These are phyloP conservation scores for Drosophila multiciliata DNA, from an alignment of 2,888 invertebrate genomes.

Conservation along the genomic window DNA sequence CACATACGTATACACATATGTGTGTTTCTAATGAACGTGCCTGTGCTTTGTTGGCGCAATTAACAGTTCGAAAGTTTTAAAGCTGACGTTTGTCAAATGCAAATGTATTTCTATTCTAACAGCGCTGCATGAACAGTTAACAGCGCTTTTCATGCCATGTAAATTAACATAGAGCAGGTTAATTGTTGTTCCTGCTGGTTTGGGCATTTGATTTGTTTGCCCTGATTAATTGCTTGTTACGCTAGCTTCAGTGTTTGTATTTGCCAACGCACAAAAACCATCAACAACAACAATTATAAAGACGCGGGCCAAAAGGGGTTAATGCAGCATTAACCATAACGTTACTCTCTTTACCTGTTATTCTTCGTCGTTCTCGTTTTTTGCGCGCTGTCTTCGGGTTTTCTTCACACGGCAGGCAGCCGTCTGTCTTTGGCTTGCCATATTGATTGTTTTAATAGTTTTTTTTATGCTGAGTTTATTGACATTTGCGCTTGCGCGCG, in stretches of 20 bases:
- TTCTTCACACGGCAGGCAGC: constrained; percentile 39
- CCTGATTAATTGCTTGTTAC: constrained; percentile 26
- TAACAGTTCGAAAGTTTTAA: constrained; percentile 48
- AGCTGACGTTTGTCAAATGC: constrained; percentile 25
- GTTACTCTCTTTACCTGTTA: constrained; percentile 60
- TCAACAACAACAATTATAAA: constrained; percentile 23
- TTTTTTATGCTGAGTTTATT: constrained; percentile 68
- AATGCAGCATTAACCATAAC: constrained; percentile 56
- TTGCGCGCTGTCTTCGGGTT: constrained; percentile 26
- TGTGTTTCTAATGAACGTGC: constrained; percentile 9
- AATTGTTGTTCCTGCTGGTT: constrained; percentile 26
- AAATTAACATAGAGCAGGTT: constrained; percentile 23
- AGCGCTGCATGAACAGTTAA: constrained; percentile 16
- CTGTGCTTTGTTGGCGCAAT: constrained; percentile 43
- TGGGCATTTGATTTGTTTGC: constrained; percentile 5
- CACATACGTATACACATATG: background rate
- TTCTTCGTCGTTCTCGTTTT: constrained; percentile 24
- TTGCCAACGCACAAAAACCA: constrained; percentile 21
- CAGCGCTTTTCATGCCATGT: constrained; percentile 12
- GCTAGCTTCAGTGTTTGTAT: constrained; percentile 47
- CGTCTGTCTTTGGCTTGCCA: constrained; percentile 11
- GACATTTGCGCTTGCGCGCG: constrained; percentile 67
- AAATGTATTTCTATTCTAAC: constrained; percentile 15
- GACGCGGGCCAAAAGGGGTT: constrained; percentile 49
- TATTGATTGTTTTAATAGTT: constrained; percentile 68